A percentile compares a stretch with the other conserved stretches of the same genome.
Evolutionary conservation across 2,113 vertebrate species (phyloP).

Genomic region (Pluvianellus socialis): DNA sequence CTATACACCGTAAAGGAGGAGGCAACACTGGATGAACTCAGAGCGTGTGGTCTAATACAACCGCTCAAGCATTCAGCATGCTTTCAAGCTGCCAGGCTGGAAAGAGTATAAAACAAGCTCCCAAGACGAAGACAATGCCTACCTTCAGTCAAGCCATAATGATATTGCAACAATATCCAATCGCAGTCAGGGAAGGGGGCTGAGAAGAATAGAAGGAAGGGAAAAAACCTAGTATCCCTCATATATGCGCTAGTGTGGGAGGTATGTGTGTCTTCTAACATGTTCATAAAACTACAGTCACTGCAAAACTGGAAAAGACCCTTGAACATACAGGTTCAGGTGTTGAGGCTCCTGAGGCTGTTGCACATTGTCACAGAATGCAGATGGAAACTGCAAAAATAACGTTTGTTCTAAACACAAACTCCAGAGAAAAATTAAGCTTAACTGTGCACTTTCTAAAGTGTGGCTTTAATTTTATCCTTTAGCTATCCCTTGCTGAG

Average conservation of each 20-base stretch:
- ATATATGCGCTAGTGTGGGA: no score
- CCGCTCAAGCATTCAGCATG: neutral
- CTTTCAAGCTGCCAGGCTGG: neutral
- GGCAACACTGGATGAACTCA: neutral
- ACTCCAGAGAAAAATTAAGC: neutral
- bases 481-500: neutral
- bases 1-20: neutral
- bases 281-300: neutral
- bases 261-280: neutral
- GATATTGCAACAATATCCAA: neutral
- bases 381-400: neutral
- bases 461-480: neutral
- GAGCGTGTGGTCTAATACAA: neutral
- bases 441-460: neutral
- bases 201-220: fast-evolving
- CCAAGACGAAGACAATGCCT: neutral
- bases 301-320: neutral
- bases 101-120: neutral
- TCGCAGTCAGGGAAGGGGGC: neutral
- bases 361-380: neutral
- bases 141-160: neutral
- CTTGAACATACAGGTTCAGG: neutral
- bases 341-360: neutral
- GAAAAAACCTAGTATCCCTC: neutral
- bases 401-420: neutral